A percentile compares a stretch with the other conserved stretches of the same genome.
phyloP scores from a whole-genome alignment of 2,113 vertebrate genomes.

The Nothoprocta pentlandii region DNA sequence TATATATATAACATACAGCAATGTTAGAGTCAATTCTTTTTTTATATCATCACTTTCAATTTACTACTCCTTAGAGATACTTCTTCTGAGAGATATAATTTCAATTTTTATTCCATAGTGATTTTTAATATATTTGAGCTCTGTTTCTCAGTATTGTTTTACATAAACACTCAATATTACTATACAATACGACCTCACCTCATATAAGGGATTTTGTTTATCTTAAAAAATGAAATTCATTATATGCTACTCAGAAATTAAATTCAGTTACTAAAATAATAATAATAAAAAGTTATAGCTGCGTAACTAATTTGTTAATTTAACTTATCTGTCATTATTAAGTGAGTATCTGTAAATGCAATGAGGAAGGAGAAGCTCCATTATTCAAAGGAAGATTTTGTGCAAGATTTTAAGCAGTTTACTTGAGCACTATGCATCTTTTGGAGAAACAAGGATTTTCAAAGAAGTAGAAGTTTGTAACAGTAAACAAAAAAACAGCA shows the following conservation, averaged over 20 bases:
- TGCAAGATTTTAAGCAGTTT: background rate
- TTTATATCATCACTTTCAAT: background rate
- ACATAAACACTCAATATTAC: background rate
- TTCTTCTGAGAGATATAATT: background rate
- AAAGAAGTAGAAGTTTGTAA: background rate
- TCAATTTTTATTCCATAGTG: background rate
- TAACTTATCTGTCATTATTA: background rate
- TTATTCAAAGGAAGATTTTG: background rate
- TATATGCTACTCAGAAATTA: background rate
- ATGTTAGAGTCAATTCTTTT: background rate
- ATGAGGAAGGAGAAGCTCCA: background rate
- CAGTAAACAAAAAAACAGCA: no score
- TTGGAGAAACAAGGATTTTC: background rate
- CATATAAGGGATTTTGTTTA: rapidly evolving
- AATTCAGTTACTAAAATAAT: background rate
- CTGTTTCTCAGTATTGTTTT: background rate
- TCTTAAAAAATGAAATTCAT: background rate
- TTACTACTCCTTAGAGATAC: background rate
- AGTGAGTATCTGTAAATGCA: background rate
- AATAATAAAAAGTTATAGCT: background rate
- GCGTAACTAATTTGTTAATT: background rate
- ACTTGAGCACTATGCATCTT: background rate
- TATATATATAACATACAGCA: background rate
- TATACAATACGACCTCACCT: background rate
- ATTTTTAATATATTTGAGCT: background rate